These are phyloP conservation scores for Diabrotica virgifera DNA, from an alignment of 1,140 invertebrate species.

Conservation along the genomic window DNA sequence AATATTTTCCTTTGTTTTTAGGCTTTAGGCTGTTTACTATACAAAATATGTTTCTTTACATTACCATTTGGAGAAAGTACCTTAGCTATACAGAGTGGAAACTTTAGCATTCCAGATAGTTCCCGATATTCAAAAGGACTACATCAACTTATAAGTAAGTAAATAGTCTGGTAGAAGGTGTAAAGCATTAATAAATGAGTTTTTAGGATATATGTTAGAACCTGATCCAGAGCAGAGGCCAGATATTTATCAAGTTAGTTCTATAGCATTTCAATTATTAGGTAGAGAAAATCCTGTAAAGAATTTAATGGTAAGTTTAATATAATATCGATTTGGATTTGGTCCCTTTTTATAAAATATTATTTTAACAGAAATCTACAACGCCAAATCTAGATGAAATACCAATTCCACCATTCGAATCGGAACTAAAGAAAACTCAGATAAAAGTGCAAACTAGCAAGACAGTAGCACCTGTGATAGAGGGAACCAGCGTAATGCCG, in stretches of 20 bases:
- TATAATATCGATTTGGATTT: neutral
- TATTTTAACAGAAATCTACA: slow-evolving; percentile 57
- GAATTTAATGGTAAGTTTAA: slow-evolving; percentile 71
- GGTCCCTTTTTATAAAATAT: no score
- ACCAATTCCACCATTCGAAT: slow-evolving; percentile 62
- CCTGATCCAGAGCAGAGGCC: slow-evolving; percentile 78
- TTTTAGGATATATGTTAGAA: slow-evolving; percentile 77
- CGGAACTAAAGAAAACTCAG: slow-evolving; percentile 59
- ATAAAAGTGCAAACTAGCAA: slow-evolving; percentile 50
- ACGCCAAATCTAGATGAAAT: slow-evolving; percentile 64
- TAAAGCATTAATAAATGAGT: neutral
- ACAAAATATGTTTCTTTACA: slow-evolving; percentile 89
- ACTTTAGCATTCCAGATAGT: slow-evolving; percentile 83
- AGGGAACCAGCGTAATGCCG: slow-evolving; percentile 79
- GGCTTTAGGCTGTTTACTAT: slow-evolving; percentile 87
- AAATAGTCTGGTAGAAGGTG: no score
- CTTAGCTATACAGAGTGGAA: slow-evolving; percentile 88
- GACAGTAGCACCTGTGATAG: slow-evolving; percentile 53
- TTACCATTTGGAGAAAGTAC: slow-evolving; percentile 93
- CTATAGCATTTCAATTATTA: slow-evolving; percentile 70
- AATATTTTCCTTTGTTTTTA: slow-evolving; percentile 46
- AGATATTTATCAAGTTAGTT: slow-evolving; percentile 87
- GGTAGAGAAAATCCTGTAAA: slow-evolving; percentile 76
- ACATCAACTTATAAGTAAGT: slow-evolving; percentile 56
- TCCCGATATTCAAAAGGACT: slow-evolving; percentile 68